Base-by-base conservation (phyloP, 2,888 invertebrate genomes). In the Diabrotica balteata region DNA sequence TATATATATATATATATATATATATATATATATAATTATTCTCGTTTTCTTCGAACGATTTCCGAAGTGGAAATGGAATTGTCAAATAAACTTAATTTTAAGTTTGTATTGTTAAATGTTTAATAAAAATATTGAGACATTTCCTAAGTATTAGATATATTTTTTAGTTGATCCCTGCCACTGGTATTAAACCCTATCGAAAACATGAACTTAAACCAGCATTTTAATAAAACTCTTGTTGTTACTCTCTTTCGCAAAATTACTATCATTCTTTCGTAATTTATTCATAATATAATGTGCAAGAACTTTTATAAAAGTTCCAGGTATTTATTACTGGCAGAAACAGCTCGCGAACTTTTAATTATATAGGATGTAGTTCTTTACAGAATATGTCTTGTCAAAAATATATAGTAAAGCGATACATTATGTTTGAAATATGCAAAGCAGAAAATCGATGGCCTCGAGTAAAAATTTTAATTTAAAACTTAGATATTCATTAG, bases 381-480 rank as follows among this genome's bases (percentile, higher is more conserved):
- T 64, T 69, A 67, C 63, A 72, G 67, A 73, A 73, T 72, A 71
- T 66, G 63, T 70, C 73, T 69, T 75, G 73, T 75, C 75, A 73
- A 76, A 73, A 76, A 74, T 75, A 71, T 70, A 73, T 69, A 67
- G 67, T 68, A 68, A 70, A 68, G 70, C 70, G 67, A 75, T 75
- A 71, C 67, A 75, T 76, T 73, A 76, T 64, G 69, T 75, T 76
- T 74, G 71, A 73, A 69, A 67, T 77, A 77, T 77, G 75, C 75
- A 75, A 73, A 75, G 66, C 73, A 73, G 72, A 74, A 75, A 76
- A 77, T 76, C 74, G 75, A 75, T 74, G 71, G 77, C 79, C 78
- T 72, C 70, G 66, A 77, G 79, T 47, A 7, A 47, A 47, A 47
- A 47, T 47, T 47, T 47, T 47, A 47, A 47, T 10, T 47, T 47